Base-by-base conservation (phyloP, 2,113 vertebrate genomes). In the Sitta europaea region DNA sequence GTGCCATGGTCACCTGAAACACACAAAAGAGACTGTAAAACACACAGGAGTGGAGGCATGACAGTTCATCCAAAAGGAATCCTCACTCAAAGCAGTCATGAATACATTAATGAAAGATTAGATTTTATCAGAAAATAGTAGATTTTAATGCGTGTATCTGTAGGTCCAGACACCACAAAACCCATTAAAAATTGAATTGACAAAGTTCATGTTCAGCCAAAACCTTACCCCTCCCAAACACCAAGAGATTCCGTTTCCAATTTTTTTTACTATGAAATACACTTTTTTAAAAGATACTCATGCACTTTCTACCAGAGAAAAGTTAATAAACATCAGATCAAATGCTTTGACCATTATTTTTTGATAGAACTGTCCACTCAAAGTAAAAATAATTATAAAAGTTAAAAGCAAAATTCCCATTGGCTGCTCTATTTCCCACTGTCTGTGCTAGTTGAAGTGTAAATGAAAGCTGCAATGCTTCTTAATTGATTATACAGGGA, bases 401-500 rank as follows among this genome's bases (percentile, higher is more conserved):
- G 17, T 45, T 71, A 68, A 72, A 63, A 28, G 10, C 40, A 55
- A 79, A 86, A 65, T 76, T 79, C 40, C 36, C 12, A 19, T 75
- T 0, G 0, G 21, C 24, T 86, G 12, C 8, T 2, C 12, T 72
- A 8, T 17, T 40, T 70, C 62, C 31, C 38, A 17, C 38, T 36
- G 11, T 33, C 28, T 0, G 0, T 66, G 10, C 11, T 70, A 74
- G 21, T 17, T 66, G 33, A 87, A 94, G 70, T 42, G 21, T 25
- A 35, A 73, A 74, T 36, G 12, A 62, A 80, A 84, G 9, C 29
- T 65, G 12, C 45, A 81, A 25, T 27, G 11, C 8, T 85, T 81
- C 35, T 74, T 57, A 57, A 42, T 7, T 70, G 50, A 58, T 75
- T 79, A 54, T 50, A 45, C 25, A 47, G 53, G 59, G 27, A 24